phyloP scores from a whole-genome alignment of 2,888 invertebrate species.

The Phasia obesa region DNA sequence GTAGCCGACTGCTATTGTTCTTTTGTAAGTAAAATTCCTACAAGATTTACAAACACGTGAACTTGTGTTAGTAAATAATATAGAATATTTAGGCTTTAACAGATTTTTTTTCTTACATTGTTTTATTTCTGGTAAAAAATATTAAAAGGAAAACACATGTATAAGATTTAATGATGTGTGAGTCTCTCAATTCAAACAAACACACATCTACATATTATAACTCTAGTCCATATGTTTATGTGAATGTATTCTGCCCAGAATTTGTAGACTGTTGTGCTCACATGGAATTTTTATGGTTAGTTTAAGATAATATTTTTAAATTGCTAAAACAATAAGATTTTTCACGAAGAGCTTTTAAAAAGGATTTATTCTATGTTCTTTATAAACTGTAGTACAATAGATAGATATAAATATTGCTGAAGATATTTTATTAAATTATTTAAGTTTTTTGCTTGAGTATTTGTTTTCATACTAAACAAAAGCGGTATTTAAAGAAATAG shows the following conservation, averaged over 20 bases:
- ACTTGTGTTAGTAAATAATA: conserved; percentile 15
- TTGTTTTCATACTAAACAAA: too few relatives aligned
- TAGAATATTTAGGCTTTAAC: conserved; percentile 50
- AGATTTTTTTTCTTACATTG: conserved; percentile 47
- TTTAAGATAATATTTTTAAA: conserved; percentile 66
- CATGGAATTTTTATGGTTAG: conserved; percentile 56
- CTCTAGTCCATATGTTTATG: conserved; percentile 10
- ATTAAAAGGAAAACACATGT: conserved; percentile 54
- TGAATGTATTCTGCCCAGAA: not conserved
- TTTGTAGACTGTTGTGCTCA: conserved; percentile 1
- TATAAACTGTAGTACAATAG: not conserved
- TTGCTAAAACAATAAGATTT: conserved; percentile 58
- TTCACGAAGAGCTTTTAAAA: conserved; percentile 20
- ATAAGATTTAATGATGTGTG: conserved; percentile 63
- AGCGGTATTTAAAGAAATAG: too few relatives aligned
- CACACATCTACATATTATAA: not conserved
- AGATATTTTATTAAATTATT: too few relatives aligned
- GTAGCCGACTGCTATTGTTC: conserved; percentile 25
- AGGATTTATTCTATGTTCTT: conserved; percentile 20
- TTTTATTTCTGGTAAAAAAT: conserved; percentile 42
- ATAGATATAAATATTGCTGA: not conserved
- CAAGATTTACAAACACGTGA: conserved; percentile 10
- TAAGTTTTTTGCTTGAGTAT: too few relatives aligned
- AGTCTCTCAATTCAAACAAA: conserved; percentile 5
- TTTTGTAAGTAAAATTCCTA: conserved; percentile 33